phyloP scores from a whole-genome alignment of 1,140 invertebrate genomes.

The Drosophila tristis region DNA sequence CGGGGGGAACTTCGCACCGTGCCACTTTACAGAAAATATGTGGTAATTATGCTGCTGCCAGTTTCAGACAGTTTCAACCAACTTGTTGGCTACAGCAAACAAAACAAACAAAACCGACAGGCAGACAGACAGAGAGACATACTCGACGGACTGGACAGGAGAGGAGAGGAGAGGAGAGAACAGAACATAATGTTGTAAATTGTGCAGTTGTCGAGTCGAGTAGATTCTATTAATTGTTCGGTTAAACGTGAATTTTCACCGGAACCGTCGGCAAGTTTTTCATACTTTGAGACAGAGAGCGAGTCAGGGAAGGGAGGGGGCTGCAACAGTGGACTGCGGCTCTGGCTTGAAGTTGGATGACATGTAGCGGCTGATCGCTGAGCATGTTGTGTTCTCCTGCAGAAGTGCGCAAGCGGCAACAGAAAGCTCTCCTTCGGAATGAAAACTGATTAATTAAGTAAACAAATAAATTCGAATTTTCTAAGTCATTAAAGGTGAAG shows the following conservation, averaged over 20 bases:
- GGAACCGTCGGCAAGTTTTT: slow-evolving; percentile 70
- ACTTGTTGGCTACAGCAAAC: slow-evolving; percentile 24
- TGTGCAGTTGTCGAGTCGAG: slow-evolving; percentile 64
- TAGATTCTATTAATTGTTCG: slow-evolving; percentile 76
- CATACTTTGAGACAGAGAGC: slow-evolving; percentile 30
- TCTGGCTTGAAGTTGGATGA: not conserved
- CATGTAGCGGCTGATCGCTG: too few species aligned
- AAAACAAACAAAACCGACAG: slow-evolving; percentile 37
- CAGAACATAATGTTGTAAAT: slow-evolving; percentile 61
- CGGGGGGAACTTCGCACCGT: slow-evolving; percentile 64
- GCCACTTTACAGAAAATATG: slow-evolving; percentile 77
- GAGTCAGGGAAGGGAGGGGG: too few species aligned
- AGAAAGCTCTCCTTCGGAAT: too few species aligned
- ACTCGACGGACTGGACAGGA: slow-evolving; percentile 6
- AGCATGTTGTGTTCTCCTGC: too few species aligned
- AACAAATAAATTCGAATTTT: too few species aligned
- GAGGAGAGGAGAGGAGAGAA: slow-evolving; percentile 22
- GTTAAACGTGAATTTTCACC: slow-evolving; percentile 78
- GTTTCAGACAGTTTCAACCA: slow-evolving; percentile 54
- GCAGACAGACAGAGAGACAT: slow-evolving; percentile 7
- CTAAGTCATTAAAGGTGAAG: too few species aligned
- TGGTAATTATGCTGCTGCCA: slow-evolving; percentile 74
- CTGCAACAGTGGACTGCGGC: too few species aligned
- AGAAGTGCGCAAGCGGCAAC: too few species aligned
- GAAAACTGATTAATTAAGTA: too few species aligned